A percentile compares a stretch with the other conserved stretches of the same genome.
Evolutionary conservation across 1,140 invertebrate species (phyloP).

Genomic region (Aethina tumida): DNA sequence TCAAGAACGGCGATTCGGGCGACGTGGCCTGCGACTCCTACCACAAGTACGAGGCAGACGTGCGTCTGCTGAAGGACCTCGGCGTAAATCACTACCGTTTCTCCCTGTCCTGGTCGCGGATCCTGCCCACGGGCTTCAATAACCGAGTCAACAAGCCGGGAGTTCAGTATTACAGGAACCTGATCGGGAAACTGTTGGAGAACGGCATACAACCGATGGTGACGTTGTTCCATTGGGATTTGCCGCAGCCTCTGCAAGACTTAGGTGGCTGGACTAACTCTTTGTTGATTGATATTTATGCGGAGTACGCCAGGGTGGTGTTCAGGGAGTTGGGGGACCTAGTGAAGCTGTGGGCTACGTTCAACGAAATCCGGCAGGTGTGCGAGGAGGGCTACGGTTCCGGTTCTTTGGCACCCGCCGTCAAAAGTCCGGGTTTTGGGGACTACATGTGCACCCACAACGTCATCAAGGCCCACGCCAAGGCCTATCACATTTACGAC

Average conservation of each 20-base stretch:
- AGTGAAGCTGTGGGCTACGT: conserved; percentile 55
- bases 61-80: conserved; percentile 44
- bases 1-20: conserved; percentile 39
- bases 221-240: conserved; percentile 61
- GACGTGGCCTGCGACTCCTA: conserved; percentile 63
- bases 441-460: conserved; percentile 24
- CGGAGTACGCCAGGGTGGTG: conserved; percentile 47
- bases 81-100: conserved; percentile 43
- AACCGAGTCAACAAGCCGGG: conserved; percentile 47
- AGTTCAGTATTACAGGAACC: conserved; percentile 44
- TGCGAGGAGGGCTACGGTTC: conserved; percentile 31
- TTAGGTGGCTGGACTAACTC: conserved; percentile 56
- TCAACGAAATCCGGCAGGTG: conserved; percentile 60
- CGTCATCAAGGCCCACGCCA: conserved; percentile 21
- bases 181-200: conserved; percentile 44
- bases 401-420: conserved; percentile 15
- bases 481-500: conserved; percentile 20
- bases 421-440: conserved; percentile 21
- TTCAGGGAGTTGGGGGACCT: conserved; percentile 48
- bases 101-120: conserved; percentile 48
- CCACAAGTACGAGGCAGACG: conserved; percentile 53
- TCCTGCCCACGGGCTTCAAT: conserved; percentile 41
- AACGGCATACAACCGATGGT: conserved; percentile 49
- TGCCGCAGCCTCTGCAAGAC: conserved; percentile 52
- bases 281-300: conserved; percentile 45